phyloP scores from a whole-genome alignment of 2,888 invertebrate species.

The Doris montereyensis region DNA sequence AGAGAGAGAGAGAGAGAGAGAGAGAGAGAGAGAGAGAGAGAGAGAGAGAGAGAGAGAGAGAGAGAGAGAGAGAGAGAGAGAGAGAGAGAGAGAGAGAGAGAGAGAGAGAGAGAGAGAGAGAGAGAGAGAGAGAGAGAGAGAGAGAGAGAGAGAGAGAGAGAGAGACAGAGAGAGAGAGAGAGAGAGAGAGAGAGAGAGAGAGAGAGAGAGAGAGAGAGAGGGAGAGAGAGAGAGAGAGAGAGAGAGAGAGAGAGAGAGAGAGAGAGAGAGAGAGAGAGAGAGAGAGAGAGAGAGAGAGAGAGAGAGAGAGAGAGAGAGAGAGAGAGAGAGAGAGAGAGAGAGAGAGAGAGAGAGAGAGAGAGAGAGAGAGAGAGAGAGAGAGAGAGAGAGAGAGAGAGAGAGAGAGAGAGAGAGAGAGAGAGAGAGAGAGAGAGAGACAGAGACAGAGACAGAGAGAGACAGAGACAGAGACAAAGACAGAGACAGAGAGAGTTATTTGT shows the following conservation, averaged over 20 bases:
- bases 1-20: background rate
- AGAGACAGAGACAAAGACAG: too few species aligned
- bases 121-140: too few species aligned
- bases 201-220: background rate
- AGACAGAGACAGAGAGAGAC: conserved; percentile 15
- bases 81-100: background rate
- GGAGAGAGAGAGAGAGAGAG: background rate
- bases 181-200: conserved; percentile 17
- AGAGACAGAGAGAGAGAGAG: conserved; percentile 6
- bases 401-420: conserved; percentile 26
- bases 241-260: background rate
- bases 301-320: background rate
- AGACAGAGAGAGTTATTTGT: background rate
- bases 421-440: conserved; percentile 26
- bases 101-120: too few species aligned
- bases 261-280: background rate
- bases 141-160: too few species aligned
- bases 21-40: too few species aligned
- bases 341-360: background rate
- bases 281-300: background rate
- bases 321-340: background rate
- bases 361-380: background rate
- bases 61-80: conserved; percentile 6
- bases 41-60: conserved; percentile 10
- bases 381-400: background rate